A percentile compares a stretch with the other conserved stretches of the same genome.
These are phyloP conservation scores for Pelobates cultripes DNA, from an alignment of 2,797 vertebrate genomes.

Conservation along the genomic window DNA sequence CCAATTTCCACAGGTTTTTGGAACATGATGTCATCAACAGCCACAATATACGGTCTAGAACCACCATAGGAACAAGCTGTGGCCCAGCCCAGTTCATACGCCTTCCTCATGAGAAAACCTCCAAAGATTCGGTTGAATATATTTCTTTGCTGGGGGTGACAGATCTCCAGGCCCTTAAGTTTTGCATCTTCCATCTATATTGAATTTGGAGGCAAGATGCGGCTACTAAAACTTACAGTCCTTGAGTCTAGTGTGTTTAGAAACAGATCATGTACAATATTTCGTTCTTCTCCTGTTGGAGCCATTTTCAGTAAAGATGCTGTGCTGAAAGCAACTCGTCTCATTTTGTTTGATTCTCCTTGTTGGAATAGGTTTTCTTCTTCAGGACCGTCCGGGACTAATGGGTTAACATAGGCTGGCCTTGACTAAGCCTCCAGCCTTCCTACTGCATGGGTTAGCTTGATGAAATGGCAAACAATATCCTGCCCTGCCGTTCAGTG, in stretches of 20 bases:
- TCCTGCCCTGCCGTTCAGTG: no score
- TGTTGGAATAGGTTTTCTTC: slow-evolving; percentile 85
- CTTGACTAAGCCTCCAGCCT: no score
- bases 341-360: slow-evolving; percentile 88
- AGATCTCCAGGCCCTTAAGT: slow-evolving; percentile 91
- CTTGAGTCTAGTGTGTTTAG: slow-evolving; percentile 90
- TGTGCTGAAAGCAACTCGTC: slow-evolving; percentile 83
- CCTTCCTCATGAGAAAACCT: slow-evolving; percentile 97
- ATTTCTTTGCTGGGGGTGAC: slow-evolving; percentile 96
- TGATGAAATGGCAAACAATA: no score
- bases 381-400: slow-evolving; percentile 78
- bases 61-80: slow-evolving; percentile 89
- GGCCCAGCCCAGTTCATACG: slow-evolving; percentile 94
- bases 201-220: slow-evolving; percentile 82
- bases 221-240: slow-evolving; percentile 90
- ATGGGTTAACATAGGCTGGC: slow-evolving; percentile 90
- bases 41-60: slow-evolving; percentile 84
- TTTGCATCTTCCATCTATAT: slow-evolving; percentile 95
- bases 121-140: slow-evolving; percentile 98
- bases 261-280: slow-evolving; percentile 86
- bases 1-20: slow-evolving; percentile 95
- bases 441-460: no score
- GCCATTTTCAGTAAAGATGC: slow-evolving; percentile 91
- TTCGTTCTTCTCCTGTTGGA: slow-evolving; percentile 90
- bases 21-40: slow-evolving; percentile 97